Evolutionary conservation across 2,113 vertebrate species (phyloP), one percentile per base, ranked within the genome.

Genomic region (Epinephelus moara): DNA sequence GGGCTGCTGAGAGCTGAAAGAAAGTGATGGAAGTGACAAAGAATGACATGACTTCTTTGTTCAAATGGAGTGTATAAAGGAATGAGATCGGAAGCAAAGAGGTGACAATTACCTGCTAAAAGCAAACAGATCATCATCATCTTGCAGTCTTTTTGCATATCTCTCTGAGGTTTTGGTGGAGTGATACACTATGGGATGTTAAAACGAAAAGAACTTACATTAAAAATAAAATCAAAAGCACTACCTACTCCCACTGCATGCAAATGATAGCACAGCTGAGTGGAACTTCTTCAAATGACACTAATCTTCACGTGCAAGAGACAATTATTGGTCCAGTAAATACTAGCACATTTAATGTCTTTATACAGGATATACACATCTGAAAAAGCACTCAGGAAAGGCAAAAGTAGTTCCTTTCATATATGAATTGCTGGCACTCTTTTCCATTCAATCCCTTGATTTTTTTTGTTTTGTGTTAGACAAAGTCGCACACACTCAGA

Each of bases 1-100:
- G 63, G 30, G 45, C 9, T 52, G 56, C 66, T 69, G 11, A 77
- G 0, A 40, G 6, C 92, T 95, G 86, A 17, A 66, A 78, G 53
- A 60, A 0, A 78, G 55, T 47, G 18, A 59, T 15, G 1, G 19
- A 33, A 45, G 40, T 63, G 10, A 61, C 17, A 71, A 49, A 42
- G 23, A 45, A 37, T 47, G 6, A 25, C 19, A 60, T 33, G 0
- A 23, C 6, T 25, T 25, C 6, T 69, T 55, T 61, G 0, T n/a
- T 21, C 52, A 19, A 30, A 3, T 23, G 19, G 17, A 13, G 8
- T 45, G n/a, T 57, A n/a, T 15, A 3, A 18, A 47, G 27, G 4
- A 15, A 81, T 14, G 9, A 60, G 0, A 49, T 6, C 68, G 4
- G 1, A 49, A 79, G 56, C 49, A 18, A 61, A 45, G n/a, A 2